Conservation (phyloP, 2,888 invertebrate species). For the Pterobdella sp. region DNA sequence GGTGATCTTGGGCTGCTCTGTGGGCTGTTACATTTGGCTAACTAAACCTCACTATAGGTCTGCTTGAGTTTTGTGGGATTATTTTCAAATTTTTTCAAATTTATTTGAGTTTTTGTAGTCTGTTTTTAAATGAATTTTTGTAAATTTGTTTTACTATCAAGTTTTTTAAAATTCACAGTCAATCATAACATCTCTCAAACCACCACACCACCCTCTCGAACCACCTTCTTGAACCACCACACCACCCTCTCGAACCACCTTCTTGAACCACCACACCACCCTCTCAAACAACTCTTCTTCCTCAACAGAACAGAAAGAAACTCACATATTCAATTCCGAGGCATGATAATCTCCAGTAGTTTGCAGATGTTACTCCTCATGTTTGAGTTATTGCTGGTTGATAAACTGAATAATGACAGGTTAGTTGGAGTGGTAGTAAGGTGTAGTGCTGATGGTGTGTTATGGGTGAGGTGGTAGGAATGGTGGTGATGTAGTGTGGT, state of each 20-base stretch:
- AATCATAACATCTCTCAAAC: no score
- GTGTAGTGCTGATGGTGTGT: no score
- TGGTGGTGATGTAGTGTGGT: no score
- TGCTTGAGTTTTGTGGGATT: neutral
- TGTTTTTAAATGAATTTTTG: neutral
- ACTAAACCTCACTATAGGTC: slow-evolving; percentile 87
- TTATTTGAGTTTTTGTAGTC: no score
- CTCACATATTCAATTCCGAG: slow-evolving; percentile 92
- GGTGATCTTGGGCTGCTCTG: slow-evolving; percentile 77
- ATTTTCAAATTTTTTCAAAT: neutral
- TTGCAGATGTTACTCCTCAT: slow-evolving; percentile 86
- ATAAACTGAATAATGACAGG: slow-evolving; percentile 73
- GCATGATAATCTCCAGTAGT: slow-evolving; percentile 90
- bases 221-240: slow-evolving; percentile 53
- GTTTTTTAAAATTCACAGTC: neutral
- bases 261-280: no score
- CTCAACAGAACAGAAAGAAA: slow-evolving; percentile 75
- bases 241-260: no score
- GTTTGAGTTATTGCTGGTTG: slow-evolving; percentile 91
- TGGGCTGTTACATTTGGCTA: slow-evolving; percentile 93
- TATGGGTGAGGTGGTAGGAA: no score
- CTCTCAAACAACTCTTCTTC: neutral
- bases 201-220: neutral
- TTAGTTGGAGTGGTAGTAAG: neutral
- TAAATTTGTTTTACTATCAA: neutral